Base-by-base conservation (phyloP, 2,888 invertebrate species). In the Orthosia incerta region DNA sequence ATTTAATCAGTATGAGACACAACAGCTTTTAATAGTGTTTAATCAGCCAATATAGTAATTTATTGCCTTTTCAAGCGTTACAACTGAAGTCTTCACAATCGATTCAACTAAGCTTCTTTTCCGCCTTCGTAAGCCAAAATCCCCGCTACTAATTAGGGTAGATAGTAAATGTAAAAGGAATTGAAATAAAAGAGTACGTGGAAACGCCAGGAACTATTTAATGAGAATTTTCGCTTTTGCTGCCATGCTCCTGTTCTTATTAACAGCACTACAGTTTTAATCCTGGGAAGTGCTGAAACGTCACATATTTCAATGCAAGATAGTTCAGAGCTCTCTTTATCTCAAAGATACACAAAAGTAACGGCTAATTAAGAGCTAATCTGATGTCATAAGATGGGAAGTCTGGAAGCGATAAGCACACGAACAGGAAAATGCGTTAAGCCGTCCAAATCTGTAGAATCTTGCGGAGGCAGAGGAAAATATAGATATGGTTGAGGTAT, bases 1-100 rank as follows among this genome's bases (percentile, higher is more conserved):
- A 79, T 79, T 82, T 48, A 71, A 78, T 79, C 63, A 77, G 31
- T 59, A 31, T 65, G 68, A 74, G 69, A 64, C 80, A 83, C 51
- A 15, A 57, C 9, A 39, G 9, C 56, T 64, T 65, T 73, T 59
- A 59, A 18, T 59, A 68, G 31, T 39, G 23, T 59, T n/a, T 55
- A n/a, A 18, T 71, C 3, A 7, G 18, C 15, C 15, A 56, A 18
- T 18, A 9, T 20, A 55, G 0, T 13, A 39, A 9, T 20, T 0
- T 46, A 53, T 56, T 39, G 12, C 15, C 26, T 51, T 62, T 46
- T 15, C 12, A 1, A 50, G 16, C 31, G 3, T n/a, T 3, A 45
- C 3, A n/a, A 26, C n/a, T 50, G 39, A 1, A 13, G 9, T n/a
- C 18, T 45, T 31, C 15, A 23, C n/a, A 51, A n/a, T n/a, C 51